phyloP scores from a whole-genome alignment of 2,888 invertebrate species.

The Thymelicus sylvestris region DNA sequence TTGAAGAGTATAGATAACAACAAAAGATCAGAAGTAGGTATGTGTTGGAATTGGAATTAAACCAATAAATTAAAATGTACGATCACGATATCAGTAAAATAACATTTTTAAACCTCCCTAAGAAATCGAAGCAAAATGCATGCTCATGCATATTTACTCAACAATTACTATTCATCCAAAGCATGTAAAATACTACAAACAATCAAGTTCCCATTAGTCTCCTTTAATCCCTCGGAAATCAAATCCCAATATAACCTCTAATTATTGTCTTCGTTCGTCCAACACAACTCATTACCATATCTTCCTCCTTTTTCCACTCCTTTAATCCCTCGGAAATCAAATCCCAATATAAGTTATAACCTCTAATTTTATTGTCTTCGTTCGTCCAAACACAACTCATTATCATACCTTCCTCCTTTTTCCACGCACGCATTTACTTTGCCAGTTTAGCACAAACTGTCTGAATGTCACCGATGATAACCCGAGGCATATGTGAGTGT shows the following conservation, averaged over 20 bases:
- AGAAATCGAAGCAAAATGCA: too few relatives aligned
- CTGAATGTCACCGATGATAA: neutral
- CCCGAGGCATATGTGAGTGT: neutral
- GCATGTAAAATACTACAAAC: neutral
- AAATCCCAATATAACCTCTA: neutral
- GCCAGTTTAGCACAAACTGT: too few relatives aligned
- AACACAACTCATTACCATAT: neutral
- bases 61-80: too few relatives aligned
- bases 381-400: neutral
- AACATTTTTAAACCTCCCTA: too few relatives aligned
- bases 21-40: neutral
- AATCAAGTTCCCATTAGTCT: neutral
- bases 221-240: neutral
- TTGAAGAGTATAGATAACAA: neutral
- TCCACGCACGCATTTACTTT: neutral
- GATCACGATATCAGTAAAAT: too few relatives aligned
- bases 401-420: neutral
- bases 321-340: neutral
- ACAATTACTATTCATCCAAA: too few relatives aligned
- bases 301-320: neutral
- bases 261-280: too few relatives aligned
- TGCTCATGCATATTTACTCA: too few relatives aligned
- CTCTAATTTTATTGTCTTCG: too few relatives aligned
- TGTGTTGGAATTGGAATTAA: too few relatives aligned
- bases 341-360: neutral